These are phyloP conservation scores for Heliocidaris tuberculata DNA, from an alignment of 35 echinoderm and acorn worm genomes.

Conservation along the genomic window DNA sequence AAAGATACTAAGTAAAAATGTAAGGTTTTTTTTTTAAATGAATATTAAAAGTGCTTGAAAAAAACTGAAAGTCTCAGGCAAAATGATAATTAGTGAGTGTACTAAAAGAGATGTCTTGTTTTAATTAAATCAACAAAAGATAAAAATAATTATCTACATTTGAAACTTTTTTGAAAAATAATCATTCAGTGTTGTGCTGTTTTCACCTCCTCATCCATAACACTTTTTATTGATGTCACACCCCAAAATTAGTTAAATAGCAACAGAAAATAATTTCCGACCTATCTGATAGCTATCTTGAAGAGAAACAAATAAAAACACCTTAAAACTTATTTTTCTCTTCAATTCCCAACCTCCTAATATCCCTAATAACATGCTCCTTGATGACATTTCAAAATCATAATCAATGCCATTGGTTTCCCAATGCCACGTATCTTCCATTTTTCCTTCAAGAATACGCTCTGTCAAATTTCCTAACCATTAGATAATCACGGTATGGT, in stretches of 20 bases:
- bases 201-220: too few relatives aligned
- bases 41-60: too few relatives aligned
- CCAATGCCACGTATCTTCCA: not conserved
- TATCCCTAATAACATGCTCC: not conserved
- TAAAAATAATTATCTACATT: too few relatives aligned
- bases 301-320: not conserved
- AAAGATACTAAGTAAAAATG: too few relatives aligned
- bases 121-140: too few relatives aligned
- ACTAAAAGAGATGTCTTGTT: too few relatives aligned
- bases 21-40: too few relatives aligned
- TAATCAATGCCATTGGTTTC: not conserved
- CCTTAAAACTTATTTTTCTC: not conserved
- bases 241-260: not conserved
- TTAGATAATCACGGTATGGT: not conserved
- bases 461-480: not conserved
- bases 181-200: too few relatives aligned
- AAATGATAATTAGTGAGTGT: too few relatives aligned
- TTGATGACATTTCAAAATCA: not conserved
- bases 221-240: too few relatives aligned
- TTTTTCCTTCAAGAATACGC: not conserved
- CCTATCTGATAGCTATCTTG: not conserved
- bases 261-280: not conserved
- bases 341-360: not conserved
- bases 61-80: too few relatives aligned
- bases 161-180: too few relatives aligned